These are phyloP conservation scores for Monochamus alternatus DNA, from an alignment of 2,888 invertebrate species.

Conservation along the genomic window DNA sequence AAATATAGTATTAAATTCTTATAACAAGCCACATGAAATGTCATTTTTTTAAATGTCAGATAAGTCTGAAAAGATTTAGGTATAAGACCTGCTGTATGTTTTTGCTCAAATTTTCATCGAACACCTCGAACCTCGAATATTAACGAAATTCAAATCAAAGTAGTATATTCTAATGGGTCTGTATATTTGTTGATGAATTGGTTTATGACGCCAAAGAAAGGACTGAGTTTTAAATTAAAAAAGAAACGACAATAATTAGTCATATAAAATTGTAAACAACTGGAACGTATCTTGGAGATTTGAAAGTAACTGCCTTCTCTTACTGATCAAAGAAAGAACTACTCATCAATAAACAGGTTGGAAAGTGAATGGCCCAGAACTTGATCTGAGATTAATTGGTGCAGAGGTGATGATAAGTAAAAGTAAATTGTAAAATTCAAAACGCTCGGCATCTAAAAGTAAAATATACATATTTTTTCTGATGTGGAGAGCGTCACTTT, in stretches of 20 bases:
- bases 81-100: too few relatives aligned
- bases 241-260: too few relatives aligned
- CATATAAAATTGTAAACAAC: too few relatives aligned
- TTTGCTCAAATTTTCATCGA: too few relatives aligned
- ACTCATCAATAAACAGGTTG: constrained; percentile 9
- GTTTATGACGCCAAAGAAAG: too few relatives aligned
- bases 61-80: too few relatives aligned
- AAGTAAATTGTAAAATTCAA: constrained; percentile 14
- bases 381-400: constrained; percentile 31
- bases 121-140: background rate
- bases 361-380: constrained; percentile 32
- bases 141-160: background rate
- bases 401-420: constrained; percentile 12
- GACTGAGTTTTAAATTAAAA: too few relatives aligned
- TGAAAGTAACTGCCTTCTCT: constrained; percentile 22
- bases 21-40: too few relatives aligned
- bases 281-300: background rate
- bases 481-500: background rate
- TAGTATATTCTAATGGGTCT: too few relatives aligned
- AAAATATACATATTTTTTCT: constrained; percentile 4
- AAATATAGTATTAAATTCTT: too few relatives aligned
- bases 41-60: too few relatives aligned
- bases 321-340: background rate
- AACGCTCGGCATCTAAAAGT: constrained; percentile 14
- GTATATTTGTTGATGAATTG: too few relatives aligned